A percentile compares a stretch with the other conserved stretches of the same genome.
Evolutionary conservation across 2,113 vertebrate species (phyloP).

Genomic region (Pipa parva): DNA sequence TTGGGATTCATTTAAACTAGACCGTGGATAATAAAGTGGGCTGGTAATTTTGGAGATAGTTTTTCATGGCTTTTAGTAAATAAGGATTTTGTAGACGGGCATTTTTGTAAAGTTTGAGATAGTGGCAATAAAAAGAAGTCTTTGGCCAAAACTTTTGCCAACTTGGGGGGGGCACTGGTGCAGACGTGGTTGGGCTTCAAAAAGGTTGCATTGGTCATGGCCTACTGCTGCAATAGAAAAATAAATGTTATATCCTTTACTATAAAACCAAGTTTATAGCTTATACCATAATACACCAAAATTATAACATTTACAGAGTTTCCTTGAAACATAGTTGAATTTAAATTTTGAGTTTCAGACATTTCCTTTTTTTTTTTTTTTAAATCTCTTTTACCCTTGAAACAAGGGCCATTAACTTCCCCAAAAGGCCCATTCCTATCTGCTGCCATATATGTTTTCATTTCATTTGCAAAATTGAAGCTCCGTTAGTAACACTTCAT

Average conservation of each 20-base stretch:
- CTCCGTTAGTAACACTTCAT: conserved; percentile 1
- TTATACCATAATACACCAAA: neutral
- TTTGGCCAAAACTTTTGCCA: too few species aligned
- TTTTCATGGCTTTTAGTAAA: too few species aligned
- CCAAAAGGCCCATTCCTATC: conserved; percentile 25
- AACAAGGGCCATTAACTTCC: conserved; percentile 21
- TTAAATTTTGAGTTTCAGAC: neutral
- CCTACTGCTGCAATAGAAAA: too few species aligned
- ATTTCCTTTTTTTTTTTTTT: conserved; percentile 11
- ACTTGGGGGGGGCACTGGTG: too few species aligned
- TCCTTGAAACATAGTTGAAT: conserved; percentile 26
- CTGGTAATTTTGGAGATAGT: too few species aligned
- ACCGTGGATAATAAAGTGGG: too few species aligned
- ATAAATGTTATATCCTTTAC: neutral
- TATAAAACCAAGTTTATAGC: neutral
- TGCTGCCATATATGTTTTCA: conserved; percentile 15
- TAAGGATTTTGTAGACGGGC: too few species aligned
- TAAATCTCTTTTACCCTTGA: conserved; percentile 28
- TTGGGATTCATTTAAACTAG: too few species aligned
- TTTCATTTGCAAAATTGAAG: conserved; percentile 16
- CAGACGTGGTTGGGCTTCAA: too few species aligned
- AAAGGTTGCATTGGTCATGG: too few species aligned
- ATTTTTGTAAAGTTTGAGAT: too few species aligned
- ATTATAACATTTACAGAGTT: neutral
- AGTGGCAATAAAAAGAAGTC: too few species aligned